A percentile compares a stretch with the other conserved stretches of the same genome.
Evolutionary conservation across 2,888 invertebrate species (phyloP).

Genomic region (Chrysolina oricalcia): DNA sequence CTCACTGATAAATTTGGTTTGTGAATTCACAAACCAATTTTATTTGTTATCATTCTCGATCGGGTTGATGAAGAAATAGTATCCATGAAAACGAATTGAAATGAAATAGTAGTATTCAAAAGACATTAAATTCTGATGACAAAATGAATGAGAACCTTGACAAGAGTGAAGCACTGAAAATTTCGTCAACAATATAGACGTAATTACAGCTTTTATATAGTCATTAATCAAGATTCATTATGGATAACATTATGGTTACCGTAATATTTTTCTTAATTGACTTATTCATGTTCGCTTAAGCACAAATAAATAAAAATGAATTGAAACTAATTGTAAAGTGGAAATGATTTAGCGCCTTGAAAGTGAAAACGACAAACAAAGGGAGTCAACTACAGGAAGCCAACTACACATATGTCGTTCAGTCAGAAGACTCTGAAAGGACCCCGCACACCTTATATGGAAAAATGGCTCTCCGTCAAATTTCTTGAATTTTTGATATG

Average conservation of each 20-base stretch:
- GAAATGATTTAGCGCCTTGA: conserved; percentile 58
- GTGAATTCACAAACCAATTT: no score
- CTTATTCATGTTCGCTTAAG: no score
- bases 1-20: no score
- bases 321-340: conserved; percentile 3
- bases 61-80: no score
- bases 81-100: not conserved
- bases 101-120: not conserved
- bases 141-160: not conserved
- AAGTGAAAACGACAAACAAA: no score
- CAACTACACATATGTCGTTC: no score
- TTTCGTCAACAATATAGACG: not conserved
- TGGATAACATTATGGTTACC: not conserved
- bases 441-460: no score
- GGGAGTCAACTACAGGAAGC: no score
- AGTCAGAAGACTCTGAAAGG: no score
- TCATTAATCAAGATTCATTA: not conserved
- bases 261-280: not conserved
- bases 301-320: conserved; percentile 42
- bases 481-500: no score
- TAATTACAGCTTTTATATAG: not conserved
- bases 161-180: not conserved
- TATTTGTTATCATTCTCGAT: no score
- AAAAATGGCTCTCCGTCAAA: no score
- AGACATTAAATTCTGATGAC: not conserved